These are phyloP conservation scores for Neomonachus schauinslandi DNA, from an alignment of 2,113 vertebrate species.

Conservation along the genomic window DNA sequence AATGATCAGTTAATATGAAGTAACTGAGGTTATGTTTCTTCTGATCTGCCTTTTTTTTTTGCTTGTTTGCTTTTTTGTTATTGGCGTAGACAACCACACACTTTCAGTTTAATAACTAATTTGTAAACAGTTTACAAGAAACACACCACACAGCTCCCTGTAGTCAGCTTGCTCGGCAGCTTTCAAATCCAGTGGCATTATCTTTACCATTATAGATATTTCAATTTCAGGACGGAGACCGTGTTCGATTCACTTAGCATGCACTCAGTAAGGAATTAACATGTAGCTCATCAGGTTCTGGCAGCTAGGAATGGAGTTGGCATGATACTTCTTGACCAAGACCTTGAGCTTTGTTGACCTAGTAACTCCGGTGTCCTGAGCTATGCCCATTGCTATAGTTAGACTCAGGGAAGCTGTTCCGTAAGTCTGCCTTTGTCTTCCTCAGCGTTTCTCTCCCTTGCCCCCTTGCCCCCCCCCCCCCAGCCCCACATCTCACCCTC, in stretches of 20 bases:
- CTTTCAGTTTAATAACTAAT: conserved; percentile 33
- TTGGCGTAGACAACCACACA: conserved; percentile 25
- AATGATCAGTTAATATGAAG: conserved; percentile 49
- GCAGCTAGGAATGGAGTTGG: neutral
- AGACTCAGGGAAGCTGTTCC: neutral
- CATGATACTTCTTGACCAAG: neutral
- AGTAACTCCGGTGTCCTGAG: neutral
- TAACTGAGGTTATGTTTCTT: conserved; percentile 52
- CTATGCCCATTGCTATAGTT: neutral
- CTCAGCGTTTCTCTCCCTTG: neutral
- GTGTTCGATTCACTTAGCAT: neutral
- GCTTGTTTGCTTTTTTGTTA: conserved; percentile 47
- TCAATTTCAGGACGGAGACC: neutral
- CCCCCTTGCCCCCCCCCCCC: no score
- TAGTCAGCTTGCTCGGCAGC: neutral
- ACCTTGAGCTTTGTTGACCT: neutral
- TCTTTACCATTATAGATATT: neutral
- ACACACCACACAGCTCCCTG: neutral
- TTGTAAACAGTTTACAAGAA: conserved; percentile 42
- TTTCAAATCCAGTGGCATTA: neutral
- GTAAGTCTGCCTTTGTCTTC: neutral
- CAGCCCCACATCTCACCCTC: neutral
- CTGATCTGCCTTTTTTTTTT: neutral
- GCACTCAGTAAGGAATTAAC: neutral
- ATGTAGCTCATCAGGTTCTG: neutral